phyloP scores from a whole-genome alignment of 2,113 vertebrate genomes.

The Poecilia latipinna region DNA sequence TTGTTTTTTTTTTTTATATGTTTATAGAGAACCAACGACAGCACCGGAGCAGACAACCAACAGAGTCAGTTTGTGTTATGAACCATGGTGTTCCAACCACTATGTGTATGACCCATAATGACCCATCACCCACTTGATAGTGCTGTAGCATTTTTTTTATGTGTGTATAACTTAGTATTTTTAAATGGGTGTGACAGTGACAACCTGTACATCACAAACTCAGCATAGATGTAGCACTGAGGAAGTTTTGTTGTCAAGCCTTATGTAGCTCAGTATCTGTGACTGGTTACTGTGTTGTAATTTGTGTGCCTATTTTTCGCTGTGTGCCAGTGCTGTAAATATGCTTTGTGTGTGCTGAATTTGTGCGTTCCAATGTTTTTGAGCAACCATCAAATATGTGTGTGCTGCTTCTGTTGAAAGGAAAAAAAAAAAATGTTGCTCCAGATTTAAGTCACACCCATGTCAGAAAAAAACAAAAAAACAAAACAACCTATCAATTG shows the following conservation, averaged over 20 bases:
- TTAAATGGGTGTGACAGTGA: slow-evolving; percentile 76
- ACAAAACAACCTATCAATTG: slow-evolving; percentile 27
- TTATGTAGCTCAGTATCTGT: slow-evolving; percentile 80
- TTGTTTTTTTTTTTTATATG: slow-evolving; percentile 78
- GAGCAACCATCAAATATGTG: slow-evolving; percentile 73
- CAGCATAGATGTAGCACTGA: slow-evolving; percentile 82
- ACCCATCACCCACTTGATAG: slow-evolving; percentile 80
- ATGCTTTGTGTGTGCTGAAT: slow-evolving; percentile 74
- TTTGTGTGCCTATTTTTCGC: slow-evolving; percentile 79
- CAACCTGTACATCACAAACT: slow-evolving; percentile 79
- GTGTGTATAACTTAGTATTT: slow-evolving; percentile 76
- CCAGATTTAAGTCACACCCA: slow-evolving; percentile 38
- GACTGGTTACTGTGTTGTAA: slow-evolving; percentile 80
- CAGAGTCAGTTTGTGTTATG: slow-evolving; percentile 86
- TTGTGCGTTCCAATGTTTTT: slow-evolving; percentile 75
- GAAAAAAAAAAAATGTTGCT: slow-evolving; percentile 68
- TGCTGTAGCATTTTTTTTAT: slow-evolving; percentile 67
- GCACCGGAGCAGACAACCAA: slow-evolving; percentile 79
- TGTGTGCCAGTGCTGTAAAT: slow-evolving; percentile 80
- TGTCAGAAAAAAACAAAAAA: background rate
- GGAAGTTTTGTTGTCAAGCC: slow-evolving; percentile 81
- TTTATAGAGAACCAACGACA: slow-evolving; percentile 80
- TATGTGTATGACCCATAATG: slow-evolving; percentile 83
- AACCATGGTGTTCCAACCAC: slow-evolving; percentile 86
- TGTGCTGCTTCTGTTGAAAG: slow-evolving; percentile 73